Evolutionary conservation across 2,113 vertebrate genomes (phyloP).

Genomic region (Centropus unirufus): DNA sequence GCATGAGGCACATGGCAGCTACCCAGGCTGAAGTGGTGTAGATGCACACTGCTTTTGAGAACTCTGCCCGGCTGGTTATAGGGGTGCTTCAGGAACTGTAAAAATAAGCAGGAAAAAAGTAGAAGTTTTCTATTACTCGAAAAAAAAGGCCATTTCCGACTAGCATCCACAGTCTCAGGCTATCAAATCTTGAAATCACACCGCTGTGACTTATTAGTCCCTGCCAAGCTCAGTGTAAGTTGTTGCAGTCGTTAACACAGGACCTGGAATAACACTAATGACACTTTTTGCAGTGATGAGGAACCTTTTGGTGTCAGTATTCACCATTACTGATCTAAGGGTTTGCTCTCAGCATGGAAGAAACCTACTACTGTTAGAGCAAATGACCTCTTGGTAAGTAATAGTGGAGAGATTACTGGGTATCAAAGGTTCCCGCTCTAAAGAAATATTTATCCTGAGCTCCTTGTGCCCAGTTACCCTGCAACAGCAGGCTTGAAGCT

Average conservation of each 20-base stretch:
- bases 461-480: background rate
- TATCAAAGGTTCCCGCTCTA: background rate
- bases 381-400: background rate
- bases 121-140: background rate
- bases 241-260: background rate
- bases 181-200: background rate
- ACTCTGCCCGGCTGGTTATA: background rate
- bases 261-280: background rate
- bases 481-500: background rate
- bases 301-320: background rate
- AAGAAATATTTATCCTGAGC: conserved; percentile 4
- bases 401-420: background rate
- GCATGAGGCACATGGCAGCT: background rate
- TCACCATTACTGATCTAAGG: background rate
- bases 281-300: background rate
- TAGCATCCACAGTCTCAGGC: background rate
- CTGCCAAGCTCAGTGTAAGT: background rate
- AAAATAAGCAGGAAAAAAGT: background rate
- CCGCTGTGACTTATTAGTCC: background rate
- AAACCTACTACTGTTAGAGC: background rate
- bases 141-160: background rate
- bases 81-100: background rate
- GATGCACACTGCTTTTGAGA: background rate
- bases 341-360: background rate
- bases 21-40: background rate